A percentile compares a stretch with the other conserved stretches of the same genome.
phyloP scores from a whole-genome alignment of 37 sponge, comb jelly and placozoan genomes.

The Oopsacas minuta region DNA sequence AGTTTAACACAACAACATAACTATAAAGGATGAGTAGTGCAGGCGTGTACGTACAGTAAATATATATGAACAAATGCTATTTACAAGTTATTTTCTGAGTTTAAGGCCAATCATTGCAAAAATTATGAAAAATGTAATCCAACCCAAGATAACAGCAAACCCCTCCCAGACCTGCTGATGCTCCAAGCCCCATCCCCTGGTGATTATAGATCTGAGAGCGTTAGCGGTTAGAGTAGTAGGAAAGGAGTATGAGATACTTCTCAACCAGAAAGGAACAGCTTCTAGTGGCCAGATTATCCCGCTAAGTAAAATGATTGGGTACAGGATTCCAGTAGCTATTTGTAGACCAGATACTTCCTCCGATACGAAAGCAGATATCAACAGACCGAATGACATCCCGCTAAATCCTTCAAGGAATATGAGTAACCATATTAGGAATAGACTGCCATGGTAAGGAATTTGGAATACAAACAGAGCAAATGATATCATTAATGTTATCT shows the following conservation, averaged over 20 bases:
- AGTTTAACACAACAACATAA: too few species aligned
- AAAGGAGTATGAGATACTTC: constrained; percentile 38
- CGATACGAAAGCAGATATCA: constrained; percentile 43
- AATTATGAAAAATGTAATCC: constrained; percentile 45
- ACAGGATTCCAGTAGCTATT: constrained; percentile 39
- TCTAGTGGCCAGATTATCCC: constrained; percentile 79
- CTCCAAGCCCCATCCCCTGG: constrained; percentile 65
- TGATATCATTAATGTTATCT: not conserved
- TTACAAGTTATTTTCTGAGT: constrained; percentile 33
- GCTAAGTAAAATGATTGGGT: constrained; percentile 53
- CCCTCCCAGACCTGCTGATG: constrained; percentile 52
- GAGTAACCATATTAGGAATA: not conserved
- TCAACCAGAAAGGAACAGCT: constrained; percentile 50
- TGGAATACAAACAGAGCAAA: not conserved
- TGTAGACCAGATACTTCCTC: constrained; percentile 45
- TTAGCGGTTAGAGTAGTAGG: constrained; percentile 57
- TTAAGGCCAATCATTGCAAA: constrained; percentile 42
- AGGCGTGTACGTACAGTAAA: too few species aligned
- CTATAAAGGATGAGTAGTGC: too few species aligned
- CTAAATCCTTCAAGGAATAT: not conserved
- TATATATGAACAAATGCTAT: too few species aligned
- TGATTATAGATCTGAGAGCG: constrained; percentile 60
- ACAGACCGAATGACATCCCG: constrained; percentile 28
- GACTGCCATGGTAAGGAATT: constrained; percentile 2
- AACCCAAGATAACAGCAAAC: constrained; percentile 32